Base-by-base conservation (phyloP, 2,797 vertebrate genomes). In the Knipowitschia caucasica region DNA sequence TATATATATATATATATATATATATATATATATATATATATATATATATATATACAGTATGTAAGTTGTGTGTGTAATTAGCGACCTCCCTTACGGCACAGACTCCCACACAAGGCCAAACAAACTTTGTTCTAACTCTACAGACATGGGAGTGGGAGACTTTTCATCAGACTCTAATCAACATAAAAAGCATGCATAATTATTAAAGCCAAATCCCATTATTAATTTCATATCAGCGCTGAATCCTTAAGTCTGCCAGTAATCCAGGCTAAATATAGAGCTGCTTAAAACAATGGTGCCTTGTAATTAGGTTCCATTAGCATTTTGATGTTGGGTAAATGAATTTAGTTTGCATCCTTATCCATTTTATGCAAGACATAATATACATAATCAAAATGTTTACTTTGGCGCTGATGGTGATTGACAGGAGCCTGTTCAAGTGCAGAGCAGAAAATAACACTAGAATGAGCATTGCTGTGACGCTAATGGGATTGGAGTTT, bases 241-340 rank as follows among this genome's bases (percentile, higher is more conserved):
- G 9, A 43, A 30, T 39, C 11, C 15, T 11, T 25, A 25, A 25
- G 49, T 50, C 31, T 34, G 31, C 21, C 31, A 18, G 21, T 35
- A 36, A 36, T 35, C 20, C 31, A 7, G 33, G 40, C 33, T 31
- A 21, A 23, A 50, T 15, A 29, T 57, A 58, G 61, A 67, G 58
- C 75, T 34, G 35, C 52, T 51, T 42, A 58, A 62, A 66, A 68
- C 55, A 71, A 59, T 62, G 57, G 61, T 38, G 51, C 71, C 50
- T 52, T 66, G 69, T 64, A 86, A 80, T 86, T 77, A 81, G 57
- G 56, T 69, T 42, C 51, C 34, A 78, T 86, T 84, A 75, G 62
- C 76, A 79, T 86, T 85, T 83, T 78, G 74, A 84, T 81, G 77
- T 69, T 67, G 82, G 82, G 64, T 64, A 75, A 80, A 74, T 80